Evolutionary conservation across 30 jellyfish, hydroid and myxozoan genomes (phyloP).

Genomic region (Turritopsis rubra): DNA sequence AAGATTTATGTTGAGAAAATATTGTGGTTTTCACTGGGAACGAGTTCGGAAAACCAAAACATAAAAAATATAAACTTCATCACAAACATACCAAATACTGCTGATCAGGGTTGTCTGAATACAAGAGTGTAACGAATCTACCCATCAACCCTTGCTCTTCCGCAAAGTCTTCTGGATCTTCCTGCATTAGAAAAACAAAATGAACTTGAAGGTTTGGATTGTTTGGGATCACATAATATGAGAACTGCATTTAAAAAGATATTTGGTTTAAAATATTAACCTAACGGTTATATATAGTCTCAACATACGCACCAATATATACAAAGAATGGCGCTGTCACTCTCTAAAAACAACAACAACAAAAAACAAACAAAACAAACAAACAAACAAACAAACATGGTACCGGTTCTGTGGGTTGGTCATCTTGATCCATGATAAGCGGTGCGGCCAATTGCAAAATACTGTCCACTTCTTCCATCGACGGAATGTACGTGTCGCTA

Average conservation of each 20-base stretch:
- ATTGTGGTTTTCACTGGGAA: too few relatives aligned
- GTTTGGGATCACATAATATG: background rate
- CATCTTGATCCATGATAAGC: conserved; percentile 96
- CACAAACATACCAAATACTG: conserved; percentile 68
- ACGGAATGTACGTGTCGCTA: conserved; percentile 75
- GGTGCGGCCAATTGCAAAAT: conserved; percentile 91
- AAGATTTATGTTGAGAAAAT: too few relatives aligned
- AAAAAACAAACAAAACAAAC: background rate
- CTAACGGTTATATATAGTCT: too few relatives aligned
- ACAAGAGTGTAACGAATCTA: conserved; percentile 74
- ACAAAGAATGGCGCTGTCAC: too few relatives aligned
- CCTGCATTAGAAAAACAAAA: conserved; percentile 34
- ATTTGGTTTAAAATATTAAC: too few relatives aligned
- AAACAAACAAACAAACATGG: background rate
- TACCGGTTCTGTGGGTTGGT: conserved; percentile 96
- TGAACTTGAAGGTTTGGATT: background rate
- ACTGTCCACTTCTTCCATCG: conserved; percentile 92
- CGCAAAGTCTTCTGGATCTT: conserved; percentile 99
- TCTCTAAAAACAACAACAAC: background rate
- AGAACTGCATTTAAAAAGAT: background rate
- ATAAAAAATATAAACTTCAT: too few relatives aligned
- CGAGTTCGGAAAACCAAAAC: too few relatives aligned
- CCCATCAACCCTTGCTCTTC: conserved; percentile 99
- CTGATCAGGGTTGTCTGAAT: conserved; percentile 90
- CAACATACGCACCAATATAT: too few relatives aligned